A percentile compares a stretch with the other conserved stretches of the same genome.
These are phyloP conservation scores for Puntigrus tetrazona DNA, from an alignment of 2,113 vertebrate genomes.

Conservation along the genomic window DNA sequence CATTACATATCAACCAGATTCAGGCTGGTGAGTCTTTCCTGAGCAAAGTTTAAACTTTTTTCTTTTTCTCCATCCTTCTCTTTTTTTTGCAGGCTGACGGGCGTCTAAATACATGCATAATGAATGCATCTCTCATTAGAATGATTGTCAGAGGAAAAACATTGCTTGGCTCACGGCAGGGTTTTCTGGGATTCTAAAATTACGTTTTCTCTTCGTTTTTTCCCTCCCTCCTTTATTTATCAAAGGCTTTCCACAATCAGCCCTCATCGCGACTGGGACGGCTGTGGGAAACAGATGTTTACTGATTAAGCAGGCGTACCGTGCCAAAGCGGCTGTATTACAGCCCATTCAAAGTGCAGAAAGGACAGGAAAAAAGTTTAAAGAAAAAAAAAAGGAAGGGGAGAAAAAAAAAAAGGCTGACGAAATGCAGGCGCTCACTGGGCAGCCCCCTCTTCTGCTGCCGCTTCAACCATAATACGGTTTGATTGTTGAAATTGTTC, in stretches of 20 bases:
- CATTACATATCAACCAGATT: constrained; percentile 49
- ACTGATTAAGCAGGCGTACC: constrained; percentile 74
- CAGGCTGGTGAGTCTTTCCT: constrained; percentile 41
- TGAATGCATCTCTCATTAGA: constrained; percentile 73
- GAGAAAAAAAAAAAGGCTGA: constrained; percentile 47
- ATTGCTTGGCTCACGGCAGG: constrained; percentile 62
- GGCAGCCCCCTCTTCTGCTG: constrained; percentile 23
- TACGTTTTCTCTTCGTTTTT: constrained; percentile 53
- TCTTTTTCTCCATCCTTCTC: constrained; percentile 1
- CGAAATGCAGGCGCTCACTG: constrained; percentile 63
- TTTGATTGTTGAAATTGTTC: constrained; percentile 61
- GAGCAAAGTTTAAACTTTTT: constrained; percentile 34
- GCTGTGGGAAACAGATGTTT: constrained; percentile 76
- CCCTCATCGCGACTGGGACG: constrained; percentile 51
- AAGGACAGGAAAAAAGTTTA: constrained; percentile 58
- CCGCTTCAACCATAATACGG: constrained; percentile 43
- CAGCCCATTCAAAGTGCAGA: constrained; percentile 66
- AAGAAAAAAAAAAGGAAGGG: not conserved
- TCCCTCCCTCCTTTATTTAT: constrained; percentile 65
- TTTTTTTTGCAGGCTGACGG: constrained; percentile 36
- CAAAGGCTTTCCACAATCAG: constrained; percentile 76
- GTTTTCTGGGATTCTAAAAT: constrained; percentile 67
- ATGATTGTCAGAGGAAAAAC: constrained; percentile 68
- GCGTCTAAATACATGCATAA: constrained; percentile 57
- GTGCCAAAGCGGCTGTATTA: constrained; percentile 70